Base-by-base conservation (phyloP, 2,797 vertebrate species). In the Phataginus tetradactyla region DNA sequence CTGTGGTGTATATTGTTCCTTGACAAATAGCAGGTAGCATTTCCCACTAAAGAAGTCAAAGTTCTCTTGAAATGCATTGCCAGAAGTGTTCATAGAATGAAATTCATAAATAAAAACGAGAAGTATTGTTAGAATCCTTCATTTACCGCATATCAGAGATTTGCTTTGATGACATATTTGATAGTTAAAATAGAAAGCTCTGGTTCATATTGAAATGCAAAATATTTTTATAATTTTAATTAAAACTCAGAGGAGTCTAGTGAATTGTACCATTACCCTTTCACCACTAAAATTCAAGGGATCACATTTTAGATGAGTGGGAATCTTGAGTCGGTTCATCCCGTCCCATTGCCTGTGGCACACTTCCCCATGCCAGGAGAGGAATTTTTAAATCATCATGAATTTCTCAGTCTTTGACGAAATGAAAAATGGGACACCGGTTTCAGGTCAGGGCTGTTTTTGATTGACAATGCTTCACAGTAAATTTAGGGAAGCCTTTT, bases 261-360 rank as follows among this genome's bases (percentile, higher is more conserved):
- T 94, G 86, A 95, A 91, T 96, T 94, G 79, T 90, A 86, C 66
- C 55, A 90, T 94, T 97, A 96, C 86, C 90, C 96, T 97, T 94
- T 96, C 51, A 77, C 69, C 84, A 34, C 68, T 90, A 89, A 59
- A 96, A 94, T 96, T 83, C 63, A 49, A 93, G 39, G 91, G 81
- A 79, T 96, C 83, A 92, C 55, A 79, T 94, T 94, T 89, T 86
- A 96, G 91, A 88, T 95, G n/a, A 66, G 20, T n/a, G 29, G 96
- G 95, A 96, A 89, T 96, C 94, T 97, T 94, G 88, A 96, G 72
- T 92, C 96, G 85, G n/a, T 78, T 68, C 45, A 5, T 91, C 34
- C 96, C 81, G 57, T 95, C 86, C 81, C 95, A 90, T 94, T 86
- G 83, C 77, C 64, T 74, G 53, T 96, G 91, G 91, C 86, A 93